These are phyloP conservation scores for Lethocerus indicus DNA, from an alignment of 1,140 invertebrate genomes.

Conservation along the genomic window DNA sequence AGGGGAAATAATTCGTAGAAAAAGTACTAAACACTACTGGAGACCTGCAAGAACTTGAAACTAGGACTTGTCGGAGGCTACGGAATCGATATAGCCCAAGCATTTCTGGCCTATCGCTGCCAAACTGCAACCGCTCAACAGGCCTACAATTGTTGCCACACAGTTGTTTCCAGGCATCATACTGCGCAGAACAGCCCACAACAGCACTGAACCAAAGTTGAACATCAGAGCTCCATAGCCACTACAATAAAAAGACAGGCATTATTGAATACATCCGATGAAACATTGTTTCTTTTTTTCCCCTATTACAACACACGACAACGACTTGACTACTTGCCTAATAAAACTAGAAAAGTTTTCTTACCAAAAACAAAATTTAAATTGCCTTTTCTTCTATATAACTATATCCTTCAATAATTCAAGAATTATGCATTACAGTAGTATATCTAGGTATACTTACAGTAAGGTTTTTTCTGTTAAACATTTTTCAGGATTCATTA, in stretches of 20 bases:
- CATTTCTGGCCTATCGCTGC: constrained; percentile 42
- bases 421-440: no score
- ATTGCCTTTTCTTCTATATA: no score
- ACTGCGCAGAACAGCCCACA: constrained; percentile 50
- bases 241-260: constrained; percentile 22
- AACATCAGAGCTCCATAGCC: constrained; percentile 43
- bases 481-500: constrained; percentile 1
- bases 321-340: not conserved
- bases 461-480: no score
- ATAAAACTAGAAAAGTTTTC: not conserved
- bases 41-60: no score
- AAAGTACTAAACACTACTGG: no score
- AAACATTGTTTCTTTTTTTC: not conserved
- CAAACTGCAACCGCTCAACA: constrained; percentile 36
- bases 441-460: no score
- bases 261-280: not conserved
- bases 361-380: no score
- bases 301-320: not conserved
- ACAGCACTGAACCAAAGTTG: constrained; percentile 51
- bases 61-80: no score
- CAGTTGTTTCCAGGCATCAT: constrained; percentile 41
- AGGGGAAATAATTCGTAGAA: no score
- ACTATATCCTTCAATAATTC: no score
- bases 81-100: constrained; percentile 27
- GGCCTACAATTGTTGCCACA: constrained; percentile 36